Percentiles rank a stretch among this genome's conserved stretches.
These are phyloP conservation scores for Oreochromis tanganicae DNA, from an alignment of 2,113 vertebrate species.

Conservation along the genomic window DNA sequence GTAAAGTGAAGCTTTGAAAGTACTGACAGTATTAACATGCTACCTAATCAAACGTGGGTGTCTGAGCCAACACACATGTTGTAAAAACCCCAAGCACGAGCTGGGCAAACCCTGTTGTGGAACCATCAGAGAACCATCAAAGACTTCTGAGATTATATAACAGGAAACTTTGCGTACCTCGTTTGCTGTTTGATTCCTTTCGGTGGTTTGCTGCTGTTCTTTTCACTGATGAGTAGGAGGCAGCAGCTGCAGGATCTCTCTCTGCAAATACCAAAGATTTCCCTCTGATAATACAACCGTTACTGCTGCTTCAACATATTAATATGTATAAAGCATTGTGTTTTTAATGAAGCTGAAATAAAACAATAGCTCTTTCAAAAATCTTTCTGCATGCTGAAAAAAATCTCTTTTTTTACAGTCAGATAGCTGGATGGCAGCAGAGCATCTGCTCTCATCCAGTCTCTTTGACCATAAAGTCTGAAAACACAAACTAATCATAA, in stretches of 20 bases:
- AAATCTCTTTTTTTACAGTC: rapidly evolving
- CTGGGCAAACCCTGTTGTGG: background rate
- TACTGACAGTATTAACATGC: background rate
- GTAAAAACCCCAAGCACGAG: background rate
- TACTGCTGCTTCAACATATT: background rate
- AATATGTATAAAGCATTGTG: rapidly evolving
- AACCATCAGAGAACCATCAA: background rate
- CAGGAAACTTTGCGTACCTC: background rate
- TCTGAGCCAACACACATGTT: background rate
- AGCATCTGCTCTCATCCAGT: background rate
- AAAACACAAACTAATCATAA: rapidly evolving
- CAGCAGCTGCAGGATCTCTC: background rate
- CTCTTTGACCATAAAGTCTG: rapidly evolving
- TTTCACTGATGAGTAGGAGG: background rate
- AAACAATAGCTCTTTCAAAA: background rate
- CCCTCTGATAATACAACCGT: background rate
- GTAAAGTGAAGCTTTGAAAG: background rate
- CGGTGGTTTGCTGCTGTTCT: background rate
- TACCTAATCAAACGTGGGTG: background rate
- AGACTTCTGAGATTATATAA: background rate
- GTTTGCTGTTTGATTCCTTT: background rate
- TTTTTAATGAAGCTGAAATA: background rate
- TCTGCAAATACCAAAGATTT: background rate
- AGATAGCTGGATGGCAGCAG: background rate
- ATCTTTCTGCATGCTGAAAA: rapidly evolving